Evolutionary conservation across 1,140 invertebrate genomes (phyloP), one percentile per base, ranked within the genome.

Genomic region (Drosophila guanche): DNA sequence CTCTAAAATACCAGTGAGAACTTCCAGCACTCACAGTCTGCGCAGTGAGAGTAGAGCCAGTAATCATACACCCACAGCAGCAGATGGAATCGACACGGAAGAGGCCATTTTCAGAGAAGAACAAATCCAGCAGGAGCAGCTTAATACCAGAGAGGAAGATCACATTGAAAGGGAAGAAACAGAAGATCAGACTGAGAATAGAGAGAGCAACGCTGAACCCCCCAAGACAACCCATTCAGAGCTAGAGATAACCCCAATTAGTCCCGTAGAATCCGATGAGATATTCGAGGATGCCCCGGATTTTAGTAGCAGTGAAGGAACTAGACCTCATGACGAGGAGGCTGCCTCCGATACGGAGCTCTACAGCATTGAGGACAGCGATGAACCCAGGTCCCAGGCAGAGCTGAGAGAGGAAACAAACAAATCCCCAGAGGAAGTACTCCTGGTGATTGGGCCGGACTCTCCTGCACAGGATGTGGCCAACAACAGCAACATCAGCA

Each of bases 1-100:
- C 23, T 90, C 88, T 0, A 90, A 81, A 42, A 90, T 90, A 51
- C 88, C 88, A 1, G 74, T 90, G 0, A 68, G 88, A 63, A 81
- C 88, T 1, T 22, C 61, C 3, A 90, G 83, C 27, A 71, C 46
- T 20, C 77, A 42, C 14, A 81, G 71, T 47, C 61, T 88, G 8
- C 76, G 71, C 20, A 78, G 76, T 55, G 86, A 81, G 0, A 90
- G 71, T 42, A 56, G 71, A 60, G 47, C 66, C 1, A 54, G 53
- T 25, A 66, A 58, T 16, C 58, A 50, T 1, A 78, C 55, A 2
- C 56, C 68, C 43, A 54, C 37, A 10, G 22, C 33, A 10, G 16
- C 16, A n/a, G 75, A 66, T 16, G 12, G 66, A 2, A 25, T 48
- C 1, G 33, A 57, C 6, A 29, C 5, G 23, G 50, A 55, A 3